Percentiles rank a stretch among this genome's conserved stretches.
Evolutionary conservation across 2,113 vertebrate species (phyloP).

Genomic region (Vidua chalybeata): DNA sequence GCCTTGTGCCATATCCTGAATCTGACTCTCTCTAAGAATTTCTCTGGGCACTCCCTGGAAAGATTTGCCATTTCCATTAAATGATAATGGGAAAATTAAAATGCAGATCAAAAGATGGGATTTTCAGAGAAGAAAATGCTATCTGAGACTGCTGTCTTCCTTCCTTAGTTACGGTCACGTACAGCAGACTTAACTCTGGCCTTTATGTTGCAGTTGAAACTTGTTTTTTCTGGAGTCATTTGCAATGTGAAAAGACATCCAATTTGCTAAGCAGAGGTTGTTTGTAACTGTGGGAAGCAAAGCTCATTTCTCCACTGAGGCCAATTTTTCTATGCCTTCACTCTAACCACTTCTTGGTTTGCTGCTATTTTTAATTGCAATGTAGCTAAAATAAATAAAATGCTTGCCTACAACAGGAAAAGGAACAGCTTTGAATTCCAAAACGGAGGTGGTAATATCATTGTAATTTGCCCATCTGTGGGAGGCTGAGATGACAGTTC

Average conservation of each 20-base stretch:
- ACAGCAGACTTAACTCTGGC: neutral
- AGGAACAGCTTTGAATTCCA: neutral
- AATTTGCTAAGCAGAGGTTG: neutral
- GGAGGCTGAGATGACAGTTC: neutral
- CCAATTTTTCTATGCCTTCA: neutral
- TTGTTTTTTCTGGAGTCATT: conserved; percentile 11
- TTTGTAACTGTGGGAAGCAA: conserved; percentile 31
- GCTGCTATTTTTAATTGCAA: conserved; percentile 36
- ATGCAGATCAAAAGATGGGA: neutral
- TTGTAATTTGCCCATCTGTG: neutral
- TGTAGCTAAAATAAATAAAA: conserved; percentile 33
- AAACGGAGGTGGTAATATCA: neutral
- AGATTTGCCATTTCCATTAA: neutral
- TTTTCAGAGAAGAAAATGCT: neutral
- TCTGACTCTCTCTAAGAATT: neutral
- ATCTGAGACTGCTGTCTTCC: neutral
- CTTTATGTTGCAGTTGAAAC: neutral
- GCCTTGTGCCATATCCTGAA: conserved; percentile 12
- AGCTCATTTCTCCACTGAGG: neutral
- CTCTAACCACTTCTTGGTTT: conserved; percentile 23
- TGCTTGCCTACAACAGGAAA: neutral
- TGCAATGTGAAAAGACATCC: neutral
- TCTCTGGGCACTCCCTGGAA: neutral
- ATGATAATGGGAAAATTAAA: neutral
- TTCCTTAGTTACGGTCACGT: neutral